Evolutionary conservation across 1,140 invertebrate species (phyloP), one percentile per base, ranked within the genome.

Genomic region (silkworm (Bombyx mori)): DNA sequence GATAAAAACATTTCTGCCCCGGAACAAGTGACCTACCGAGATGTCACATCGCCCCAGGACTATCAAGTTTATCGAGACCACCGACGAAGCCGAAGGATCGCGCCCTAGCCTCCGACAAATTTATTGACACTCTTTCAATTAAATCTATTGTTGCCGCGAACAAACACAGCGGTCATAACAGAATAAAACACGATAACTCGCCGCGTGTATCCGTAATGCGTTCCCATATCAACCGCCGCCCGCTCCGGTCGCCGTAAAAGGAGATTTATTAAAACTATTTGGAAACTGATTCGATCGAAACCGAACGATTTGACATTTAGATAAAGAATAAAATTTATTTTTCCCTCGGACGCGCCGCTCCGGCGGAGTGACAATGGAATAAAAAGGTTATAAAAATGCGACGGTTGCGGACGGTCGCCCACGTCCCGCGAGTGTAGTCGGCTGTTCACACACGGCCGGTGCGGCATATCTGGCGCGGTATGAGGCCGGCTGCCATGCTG

Each of bases 201-300:
- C 76, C 75, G 77, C 74, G 71, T 82, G 79, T 76, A 79, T 81
- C 78, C 75, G 71, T 86, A 83, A 79, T 77, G 79, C 65, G 73
- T 73, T 67, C 71, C 69, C 71, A 72, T 80, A 82, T 82, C 77
- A 73, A 68, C 71, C 72, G 73, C 67, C 64, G 71, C 71, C 68
- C 73, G 75, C 70, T 71, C 70, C 69, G 66, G 64, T 57, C 70
- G 74, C 76, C 73, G 83, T 86, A 84, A 86, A 86, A 86, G 80
- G 83, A 86, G 83, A 86, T 86, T 86, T 86, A 86, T 86, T 86
- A 83, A 86, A 86, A 87, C 84, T 87, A 87, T 87, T 87, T 82
- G 79, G 78, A 82, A 85, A 86, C 83, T 83, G 83, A 86, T 86
- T 85, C 83, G 82, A 86, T 86, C 82, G 83, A 78, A 82, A 75